Conservation (phyloP, 2,113 vertebrate genomes). For the Vidua macroura region DNA sequence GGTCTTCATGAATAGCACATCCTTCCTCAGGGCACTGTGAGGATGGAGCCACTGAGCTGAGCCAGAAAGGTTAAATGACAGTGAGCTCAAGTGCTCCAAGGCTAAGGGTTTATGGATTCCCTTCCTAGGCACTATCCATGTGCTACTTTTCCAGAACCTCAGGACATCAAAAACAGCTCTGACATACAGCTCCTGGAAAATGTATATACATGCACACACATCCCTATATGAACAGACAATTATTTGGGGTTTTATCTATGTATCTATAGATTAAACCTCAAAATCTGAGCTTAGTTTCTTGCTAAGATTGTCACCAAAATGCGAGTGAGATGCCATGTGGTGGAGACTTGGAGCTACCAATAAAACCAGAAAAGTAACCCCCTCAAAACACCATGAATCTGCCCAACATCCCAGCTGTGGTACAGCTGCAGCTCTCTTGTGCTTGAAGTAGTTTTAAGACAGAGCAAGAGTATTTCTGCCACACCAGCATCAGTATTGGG, state of each 20-base stretch:
- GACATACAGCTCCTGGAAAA: neutral
- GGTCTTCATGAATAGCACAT: accelerated
- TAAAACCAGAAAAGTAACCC: neutral
- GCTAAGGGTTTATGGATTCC: neutral
- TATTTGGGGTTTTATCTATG: neutral
- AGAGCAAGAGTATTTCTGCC: neutral
- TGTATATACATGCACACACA: neutral
- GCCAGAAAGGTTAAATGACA: neutral
- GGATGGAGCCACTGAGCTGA: neutral
- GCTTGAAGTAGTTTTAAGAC: neutral
- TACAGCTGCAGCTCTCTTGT: neutral
- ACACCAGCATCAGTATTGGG: too few species aligned
- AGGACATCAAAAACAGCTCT: neutral
- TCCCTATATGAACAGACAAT: neutral
- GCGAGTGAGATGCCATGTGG: neutral
- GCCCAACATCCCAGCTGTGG: neutral
- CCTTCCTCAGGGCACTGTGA: neutral
- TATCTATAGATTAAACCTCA: neutral
- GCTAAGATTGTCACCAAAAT: neutral
- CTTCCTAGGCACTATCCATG: accelerated
- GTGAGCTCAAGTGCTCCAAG: neutral
- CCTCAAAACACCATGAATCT: accelerated
- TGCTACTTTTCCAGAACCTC: neutral
- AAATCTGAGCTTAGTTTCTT: neutral
- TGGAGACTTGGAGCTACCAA: neutral